Percentiles rank a stretch among this genome's conserved stretches.
Evolutionary conservation across 92 coral and sea anemone genomes (phyloP).

Genomic region (Hydrozoanthus gracilis): DNA sequence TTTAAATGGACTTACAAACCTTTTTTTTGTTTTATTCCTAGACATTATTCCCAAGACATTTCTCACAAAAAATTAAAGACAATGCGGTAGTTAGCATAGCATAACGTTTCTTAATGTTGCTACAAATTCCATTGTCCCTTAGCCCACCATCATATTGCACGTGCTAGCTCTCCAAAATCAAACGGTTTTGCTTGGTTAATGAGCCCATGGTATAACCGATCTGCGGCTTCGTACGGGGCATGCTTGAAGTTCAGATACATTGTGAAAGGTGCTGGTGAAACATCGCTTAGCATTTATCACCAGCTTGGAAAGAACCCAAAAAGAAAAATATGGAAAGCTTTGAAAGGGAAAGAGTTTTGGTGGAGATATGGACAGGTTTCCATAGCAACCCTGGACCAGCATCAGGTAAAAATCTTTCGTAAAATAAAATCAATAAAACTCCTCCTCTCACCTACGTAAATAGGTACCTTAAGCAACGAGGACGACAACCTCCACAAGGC

Average conservation of each 20-base stretch:
- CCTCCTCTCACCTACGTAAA: too few species aligned
- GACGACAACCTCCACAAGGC: too few species aligned
- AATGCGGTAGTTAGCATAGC: too few species aligned
- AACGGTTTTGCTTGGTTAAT: slow-evolving; percentile 32
- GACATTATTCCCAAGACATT: too few species aligned
- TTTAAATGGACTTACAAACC: too few species aligned
- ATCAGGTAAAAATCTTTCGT: slow-evolving; percentile 45
- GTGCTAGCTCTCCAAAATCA: slow-evolving; percentile 8
- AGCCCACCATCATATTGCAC: slow-evolving; percentile 11
- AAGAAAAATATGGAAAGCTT: slow-evolving; percentile 68
- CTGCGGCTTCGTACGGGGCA: slow-evolving; percentile 60
- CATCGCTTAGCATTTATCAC: slow-evolving; percentile 56
- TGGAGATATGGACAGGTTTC: slow-evolving; percentile 74
- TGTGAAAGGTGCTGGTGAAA: slow-evolving; percentile 60
- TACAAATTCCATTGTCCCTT: not conserved
- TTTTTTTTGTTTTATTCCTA: too few species aligned
- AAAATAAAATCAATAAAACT: not conserved
- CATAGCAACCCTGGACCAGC: slow-evolving; percentile 49
- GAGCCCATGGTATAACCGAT: slow-evolving; percentile 59
- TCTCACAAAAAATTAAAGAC: too few species aligned
- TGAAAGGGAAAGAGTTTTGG: not conserved
- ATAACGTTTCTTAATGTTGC: not conserved
- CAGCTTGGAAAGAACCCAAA: slow-evolving; percentile 29
- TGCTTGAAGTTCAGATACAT: slow-evolving; percentile 68
- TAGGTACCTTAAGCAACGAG: too few species aligned